A percentile compares a stretch with the other conserved stretches of the same genome.
Conservation (phyloP, 2,888 invertebrate genomes). For the Brachyptera putata region DNA sequence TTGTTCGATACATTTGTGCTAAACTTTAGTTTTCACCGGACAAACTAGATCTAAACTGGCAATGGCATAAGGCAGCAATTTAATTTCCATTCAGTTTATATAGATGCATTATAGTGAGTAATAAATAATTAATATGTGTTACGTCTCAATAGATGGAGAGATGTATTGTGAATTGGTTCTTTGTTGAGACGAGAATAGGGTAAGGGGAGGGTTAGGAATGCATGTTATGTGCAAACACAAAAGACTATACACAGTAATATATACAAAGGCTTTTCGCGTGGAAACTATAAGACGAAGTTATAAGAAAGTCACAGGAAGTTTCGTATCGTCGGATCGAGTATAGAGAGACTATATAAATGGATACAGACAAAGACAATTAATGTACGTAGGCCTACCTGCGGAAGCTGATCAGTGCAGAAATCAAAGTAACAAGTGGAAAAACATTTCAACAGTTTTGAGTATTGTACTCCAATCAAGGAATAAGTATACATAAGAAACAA, state of each 20-base stretch:
- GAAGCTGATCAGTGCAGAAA: too few species aligned
- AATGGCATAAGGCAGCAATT: not conserved
- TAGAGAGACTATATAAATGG: too few species aligned
- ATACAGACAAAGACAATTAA: too few species aligned
- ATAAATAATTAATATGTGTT: conserved; percentile 29
- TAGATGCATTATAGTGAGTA: not conserved
- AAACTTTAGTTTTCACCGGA: conserved; percentile 9
- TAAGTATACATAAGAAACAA: too few species aligned
- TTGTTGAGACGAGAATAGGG: too few species aligned
- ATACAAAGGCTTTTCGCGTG: conserved; percentile 26
- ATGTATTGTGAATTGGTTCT: conserved; percentile 26
- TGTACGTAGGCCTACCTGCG: too few species aligned
- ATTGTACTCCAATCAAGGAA: too few species aligned
- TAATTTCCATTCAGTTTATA: not conserved
- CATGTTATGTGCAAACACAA: conserved; percentile 29
- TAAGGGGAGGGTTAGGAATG: conserved; percentile 27
- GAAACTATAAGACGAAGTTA: conserved; percentile 24
- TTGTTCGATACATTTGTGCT: conserved; percentile 10
- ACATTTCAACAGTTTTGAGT: too few species aligned
- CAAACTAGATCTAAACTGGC: not conserved
- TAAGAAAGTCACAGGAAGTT: conserved; percentile 24
- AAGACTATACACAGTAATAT: conserved; percentile 30
- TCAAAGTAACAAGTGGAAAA: too few species aligned
- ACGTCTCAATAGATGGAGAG: conserved; percentile 22
- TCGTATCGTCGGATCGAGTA: too few species aligned